Conservation (phyloP, 1,140 invertebrate species). For the Apis florea region DNA sequence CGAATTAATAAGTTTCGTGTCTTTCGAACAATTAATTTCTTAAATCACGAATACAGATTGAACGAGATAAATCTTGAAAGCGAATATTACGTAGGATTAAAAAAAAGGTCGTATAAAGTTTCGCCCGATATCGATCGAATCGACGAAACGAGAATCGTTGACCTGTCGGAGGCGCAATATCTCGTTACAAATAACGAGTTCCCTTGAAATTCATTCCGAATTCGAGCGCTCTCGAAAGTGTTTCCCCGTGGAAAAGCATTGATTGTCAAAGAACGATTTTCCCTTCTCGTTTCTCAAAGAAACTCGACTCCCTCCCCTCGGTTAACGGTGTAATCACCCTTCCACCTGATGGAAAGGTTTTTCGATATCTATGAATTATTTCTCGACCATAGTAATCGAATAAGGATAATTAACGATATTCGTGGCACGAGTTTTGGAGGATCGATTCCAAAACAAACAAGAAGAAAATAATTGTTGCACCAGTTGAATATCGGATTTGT, state of each 20-base stretch:
- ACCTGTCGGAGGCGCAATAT: background rate
- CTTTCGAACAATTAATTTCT: too few relatives aligned
- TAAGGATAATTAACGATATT: background rate
- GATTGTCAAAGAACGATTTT: conserved; percentile 8
- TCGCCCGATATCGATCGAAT: background rate
- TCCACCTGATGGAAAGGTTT: too few relatives aligned
- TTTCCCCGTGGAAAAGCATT: conserved; percentile 3
- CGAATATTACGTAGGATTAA: too few relatives aligned
- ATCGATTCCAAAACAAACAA: too few relatives aligned
- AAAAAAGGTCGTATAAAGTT: background rate
- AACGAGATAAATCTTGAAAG: too few relatives aligned
- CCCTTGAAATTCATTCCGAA: background rate
- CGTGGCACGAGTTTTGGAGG: background rate
- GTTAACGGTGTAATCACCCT: conserved; percentile 3
- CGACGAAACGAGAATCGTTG: conserved; percentile 4
- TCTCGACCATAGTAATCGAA: too few relatives aligned
- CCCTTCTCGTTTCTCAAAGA: conserved; percentile 2
- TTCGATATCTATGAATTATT: too few relatives aligned
- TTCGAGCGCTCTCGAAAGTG: background rate
- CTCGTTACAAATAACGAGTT: conserved; percentile 26
- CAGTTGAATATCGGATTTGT: too few relatives aligned
- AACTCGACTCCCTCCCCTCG: background rate
- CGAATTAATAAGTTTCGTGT: too few relatives aligned
- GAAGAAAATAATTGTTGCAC: too few relatives aligned
- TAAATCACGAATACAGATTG: too few relatives aligned